Conservation (phyloP, 2,888 invertebrate species). For the Luperina testacea region DNA sequence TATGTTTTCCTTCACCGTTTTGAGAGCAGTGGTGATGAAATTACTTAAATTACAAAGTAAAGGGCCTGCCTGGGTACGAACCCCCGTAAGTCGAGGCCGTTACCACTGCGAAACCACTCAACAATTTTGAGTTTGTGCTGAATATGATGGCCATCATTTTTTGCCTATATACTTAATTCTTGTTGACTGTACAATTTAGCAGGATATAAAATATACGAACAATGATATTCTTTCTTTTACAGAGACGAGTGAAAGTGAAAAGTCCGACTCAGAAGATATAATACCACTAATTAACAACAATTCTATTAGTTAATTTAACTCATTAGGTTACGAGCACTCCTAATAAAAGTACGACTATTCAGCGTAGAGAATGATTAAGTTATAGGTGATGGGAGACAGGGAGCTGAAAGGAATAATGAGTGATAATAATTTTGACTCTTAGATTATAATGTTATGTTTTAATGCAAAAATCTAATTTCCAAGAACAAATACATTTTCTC, state of each 20-base stretch:
- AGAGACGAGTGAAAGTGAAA: slow-evolving; percentile 84
- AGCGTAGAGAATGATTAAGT: slow-evolving; percentile 2
- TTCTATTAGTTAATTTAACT: slow-evolving; percentile 65
- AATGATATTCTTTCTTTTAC: slow-evolving; percentile 68
- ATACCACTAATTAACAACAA: slow-evolving; percentile 82
- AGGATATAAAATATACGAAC: neutral
- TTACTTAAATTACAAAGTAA: neutral
- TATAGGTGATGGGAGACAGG: slow-evolving; percentile 23
- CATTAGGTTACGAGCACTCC: slow-evolving; percentile 3
- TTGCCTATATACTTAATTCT: neutral
- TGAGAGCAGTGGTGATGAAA: neutral
- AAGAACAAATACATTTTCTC: neutral
- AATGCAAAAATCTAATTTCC: neutral
- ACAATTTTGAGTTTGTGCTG: neutral
- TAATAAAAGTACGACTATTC: neutral
- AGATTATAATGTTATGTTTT: slow-evolving; percentile 2
- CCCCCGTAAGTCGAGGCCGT: neutral
- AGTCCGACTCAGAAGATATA: slow-evolving; percentile 79
- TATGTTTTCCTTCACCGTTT: neutral
- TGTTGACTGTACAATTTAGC: slow-evolving; percentile 8
- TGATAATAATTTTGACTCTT: slow-evolving; percentile 10
- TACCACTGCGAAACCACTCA: too few species aligned
- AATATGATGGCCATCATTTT: neutral
- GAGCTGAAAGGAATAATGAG: slow-evolving; percentile 9
- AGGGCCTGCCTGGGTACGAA: neutral